These are phyloP conservation scores for Formica selysi DNA, from an alignment of 1,140 invertebrate species.

Conservation along the genomic window DNA sequence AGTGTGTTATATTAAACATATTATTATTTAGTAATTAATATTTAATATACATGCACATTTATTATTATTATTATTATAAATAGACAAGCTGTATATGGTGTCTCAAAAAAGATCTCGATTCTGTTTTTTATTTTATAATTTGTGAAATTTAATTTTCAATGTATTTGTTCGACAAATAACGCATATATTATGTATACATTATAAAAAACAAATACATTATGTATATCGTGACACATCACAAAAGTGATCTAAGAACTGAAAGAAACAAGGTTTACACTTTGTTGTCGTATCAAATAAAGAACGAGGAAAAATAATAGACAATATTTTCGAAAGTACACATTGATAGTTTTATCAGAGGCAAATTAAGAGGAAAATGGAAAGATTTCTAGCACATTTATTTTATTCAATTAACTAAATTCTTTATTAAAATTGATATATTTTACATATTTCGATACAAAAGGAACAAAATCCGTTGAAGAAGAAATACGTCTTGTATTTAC, in stretches of 20 bases:
- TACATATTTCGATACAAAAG: background rate
- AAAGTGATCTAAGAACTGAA: background rate
- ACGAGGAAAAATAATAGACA: background rate
- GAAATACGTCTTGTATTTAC: too few relatives aligned
- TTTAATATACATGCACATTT: background rate
- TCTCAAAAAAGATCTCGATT: background rate
- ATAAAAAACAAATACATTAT: background rate
- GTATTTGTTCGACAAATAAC: background rate
- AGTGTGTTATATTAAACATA: background rate
- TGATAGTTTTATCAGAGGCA: background rate
- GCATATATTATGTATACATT: background rate
- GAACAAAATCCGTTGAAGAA: background rate
- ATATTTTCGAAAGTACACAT: background rate
- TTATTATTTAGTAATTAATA: background rate
- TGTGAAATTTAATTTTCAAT: background rate
- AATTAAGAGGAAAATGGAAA: background rate
- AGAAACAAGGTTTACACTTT: background rate
- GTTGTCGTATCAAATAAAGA: background rate
- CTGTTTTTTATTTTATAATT: background rate
- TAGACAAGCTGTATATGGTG: background rate
- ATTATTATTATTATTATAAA: background rate
- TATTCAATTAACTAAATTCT: too few relatives aligned
- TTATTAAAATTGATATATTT: background rate
- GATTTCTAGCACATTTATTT: background rate
- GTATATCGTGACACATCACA: background rate